phyloP scores from a whole-genome alignment of 2,797 vertebrate genomes.

The Epinephelus awoara region DNA sequence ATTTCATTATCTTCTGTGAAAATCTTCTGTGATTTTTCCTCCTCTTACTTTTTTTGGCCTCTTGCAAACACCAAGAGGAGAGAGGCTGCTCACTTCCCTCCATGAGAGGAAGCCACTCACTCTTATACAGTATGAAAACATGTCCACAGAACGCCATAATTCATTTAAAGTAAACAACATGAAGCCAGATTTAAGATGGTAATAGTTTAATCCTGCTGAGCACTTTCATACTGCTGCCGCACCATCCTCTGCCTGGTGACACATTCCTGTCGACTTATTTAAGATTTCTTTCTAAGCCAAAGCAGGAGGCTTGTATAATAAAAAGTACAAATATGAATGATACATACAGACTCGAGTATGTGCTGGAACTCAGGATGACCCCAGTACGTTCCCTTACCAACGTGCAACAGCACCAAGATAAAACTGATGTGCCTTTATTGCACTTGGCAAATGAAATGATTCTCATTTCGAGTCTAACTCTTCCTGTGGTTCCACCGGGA shows the following conservation, averaged over 20 bases:
- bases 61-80: no score
- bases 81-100: not conserved
- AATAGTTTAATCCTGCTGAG: constrained; percentile 28
- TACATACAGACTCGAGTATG: not conserved
- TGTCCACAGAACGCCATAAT: not conserved
- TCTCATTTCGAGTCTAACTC: not conserved
- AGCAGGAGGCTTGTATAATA: constrained; percentile 1
- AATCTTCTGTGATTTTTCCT: no score
- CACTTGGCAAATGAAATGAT: constrained; percentile 8
- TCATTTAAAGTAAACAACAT: constrained; percentile 14
- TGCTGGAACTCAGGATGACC: not conserved
- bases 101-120: not conserved
- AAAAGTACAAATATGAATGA: constrained; percentile 11
- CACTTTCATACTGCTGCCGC: not conserved
- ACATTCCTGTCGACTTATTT: constrained; percentile 5
- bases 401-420: not conserved
- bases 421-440: constrained; percentile 1
- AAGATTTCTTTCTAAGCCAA: not conserved
- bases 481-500: not conserved
- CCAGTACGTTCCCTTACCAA: not conserved
- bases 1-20: no score
- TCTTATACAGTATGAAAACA: not conserved
- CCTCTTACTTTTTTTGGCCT: not conserved
- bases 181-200: not conserved
- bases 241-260: not conserved